Evolutionary conservation across 2,888 invertebrate genomes (phyloP).

Genomic region (Teleiodes luculella): DNA sequence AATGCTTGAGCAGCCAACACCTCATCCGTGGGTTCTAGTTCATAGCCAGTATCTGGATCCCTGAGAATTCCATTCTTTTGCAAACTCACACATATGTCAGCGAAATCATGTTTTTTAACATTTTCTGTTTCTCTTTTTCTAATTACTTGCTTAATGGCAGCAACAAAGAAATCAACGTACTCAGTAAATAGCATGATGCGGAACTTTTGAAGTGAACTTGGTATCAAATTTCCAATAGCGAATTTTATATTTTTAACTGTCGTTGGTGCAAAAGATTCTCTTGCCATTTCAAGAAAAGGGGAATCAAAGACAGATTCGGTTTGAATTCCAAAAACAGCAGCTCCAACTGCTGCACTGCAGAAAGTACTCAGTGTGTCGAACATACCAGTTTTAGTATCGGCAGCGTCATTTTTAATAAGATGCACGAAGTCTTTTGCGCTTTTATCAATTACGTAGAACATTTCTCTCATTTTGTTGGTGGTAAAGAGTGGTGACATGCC

Average conservation of each 20-base stretch:
- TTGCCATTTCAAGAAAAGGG: slow-evolving; percentile 35
- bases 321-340: slow-evolving; percentile 48
- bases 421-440: slow-evolving; percentile 34
- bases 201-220: slow-evolving; percentile 28
- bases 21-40: slow-evolving; percentile 51
- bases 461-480: slow-evolving; percentile 38
- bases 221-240: slow-evolving; percentile 20
- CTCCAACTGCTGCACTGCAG: slow-evolving; percentile 37
- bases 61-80: slow-evolving; percentile 45
- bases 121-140: slow-evolving; percentile 40
- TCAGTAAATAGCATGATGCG: slow-evolving; percentile 44
- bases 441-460: slow-evolving; percentile 41
- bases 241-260: slow-evolving; percentile 25
- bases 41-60: slow-evolving; percentile 41
- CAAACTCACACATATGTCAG: slow-evolving; percentile 48
- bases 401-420: slow-evolving; percentile 31
- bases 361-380: slow-evolving; percentile 30
- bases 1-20: slow-evolving; percentile 54
- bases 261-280: slow-evolving; percentile 20
- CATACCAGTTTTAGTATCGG: slow-evolving; percentile 35
- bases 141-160: slow-evolving; percentile 48
- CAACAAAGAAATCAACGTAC: slow-evolving; percentile 48
- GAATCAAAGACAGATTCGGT: slow-evolving; percentile 49
- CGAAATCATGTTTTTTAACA: slow-evolving; percentile 50
- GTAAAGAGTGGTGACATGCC: slow-evolving; percentile 45